Evolutionary conservation across 2,888 invertebrate species (phyloP).

Genomic region (Liposcelis brunnea): DNA sequence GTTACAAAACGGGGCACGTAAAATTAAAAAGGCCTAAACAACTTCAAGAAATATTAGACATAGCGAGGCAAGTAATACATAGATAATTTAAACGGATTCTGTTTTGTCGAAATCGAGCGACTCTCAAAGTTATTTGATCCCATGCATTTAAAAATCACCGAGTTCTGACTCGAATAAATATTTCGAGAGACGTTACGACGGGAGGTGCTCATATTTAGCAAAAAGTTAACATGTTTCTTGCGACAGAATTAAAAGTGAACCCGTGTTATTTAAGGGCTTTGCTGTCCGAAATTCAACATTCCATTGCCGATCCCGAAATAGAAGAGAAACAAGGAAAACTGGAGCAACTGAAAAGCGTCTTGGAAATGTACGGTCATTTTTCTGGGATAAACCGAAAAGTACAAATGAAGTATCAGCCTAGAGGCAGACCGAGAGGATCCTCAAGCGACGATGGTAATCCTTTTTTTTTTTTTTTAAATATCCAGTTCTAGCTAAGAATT

Average conservation of each 20-base stretch:
- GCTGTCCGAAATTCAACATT: slow-evolving; percentile 73
- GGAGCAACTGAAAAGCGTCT: slow-evolving; percentile 90
- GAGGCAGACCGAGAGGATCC: slow-evolving; percentile 78
- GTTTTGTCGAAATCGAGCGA: too few relatives aligned
- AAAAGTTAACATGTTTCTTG: too few relatives aligned
- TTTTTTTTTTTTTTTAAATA: background rate
- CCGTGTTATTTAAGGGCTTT: slow-evolving; percentile 41
- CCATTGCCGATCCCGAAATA: slow-evolving; percentile 76
- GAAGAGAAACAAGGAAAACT: slow-evolving; percentile 95
- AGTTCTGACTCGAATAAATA: too few relatives aligned
- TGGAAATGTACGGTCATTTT: slow-evolving; percentile 99
- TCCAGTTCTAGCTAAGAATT: too few relatives aligned
- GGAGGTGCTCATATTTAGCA: too few relatives aligned
- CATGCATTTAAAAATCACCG: too few relatives aligned
- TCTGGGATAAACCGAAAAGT: slow-evolving; percentile 99
- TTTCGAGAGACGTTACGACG: too few relatives aligned
- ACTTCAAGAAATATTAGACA: slow-evolving; percentile 92
- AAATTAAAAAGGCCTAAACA: slow-evolving; percentile 96
- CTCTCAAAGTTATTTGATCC: too few relatives aligned
- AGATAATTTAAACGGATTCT: too few relatives aligned
- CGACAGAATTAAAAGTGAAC: too few relatives aligned
- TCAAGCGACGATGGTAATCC: slow-evolving; percentile 83
- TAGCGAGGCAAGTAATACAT: slow-evolving; percentile 44
- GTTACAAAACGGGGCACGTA: slow-evolving; percentile 86
- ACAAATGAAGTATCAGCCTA: slow-evolving; percentile 97